Evolutionary conservation across 30 jellyfish, hydroid and myxozoan genomes (phyloP).

Genomic region (Rhopilema esculentum): DNA sequence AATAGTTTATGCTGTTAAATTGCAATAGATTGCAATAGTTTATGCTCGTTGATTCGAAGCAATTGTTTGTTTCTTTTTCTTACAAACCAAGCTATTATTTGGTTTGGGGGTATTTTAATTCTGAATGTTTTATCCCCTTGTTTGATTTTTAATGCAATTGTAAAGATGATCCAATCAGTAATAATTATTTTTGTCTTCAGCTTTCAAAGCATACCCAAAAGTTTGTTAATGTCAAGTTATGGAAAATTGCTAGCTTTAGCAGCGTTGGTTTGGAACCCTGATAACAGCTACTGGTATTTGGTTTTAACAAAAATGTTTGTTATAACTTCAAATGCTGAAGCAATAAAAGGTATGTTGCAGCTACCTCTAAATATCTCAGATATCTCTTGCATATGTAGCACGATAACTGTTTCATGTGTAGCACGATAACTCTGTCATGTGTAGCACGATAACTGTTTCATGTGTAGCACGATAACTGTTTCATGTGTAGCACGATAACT

Average conservation of each 20-base stretch:
- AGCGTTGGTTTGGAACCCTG: slow-evolving; percentile 78
- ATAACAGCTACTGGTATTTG: slow-evolving; percentile 59
- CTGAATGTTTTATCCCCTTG: neutral
- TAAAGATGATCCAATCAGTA: no score
- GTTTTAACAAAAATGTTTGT: slow-evolving; percentile 75
- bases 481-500: no score
- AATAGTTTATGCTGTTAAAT: no score
- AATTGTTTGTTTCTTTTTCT: neutral
- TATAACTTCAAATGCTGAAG: slow-evolving; percentile 78
- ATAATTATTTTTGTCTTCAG: neutral
- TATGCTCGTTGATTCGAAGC: no score
- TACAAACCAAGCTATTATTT: neutral
- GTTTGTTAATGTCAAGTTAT: slow-evolving; percentile 63
- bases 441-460: no score
- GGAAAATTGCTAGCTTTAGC: slow-evolving; percentile 80
- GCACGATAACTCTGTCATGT: no score
- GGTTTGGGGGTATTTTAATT: neutral
- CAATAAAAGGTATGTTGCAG: slow-evolving; percentile 65
- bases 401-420: no score
- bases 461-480: no score
- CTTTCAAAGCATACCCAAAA: slow-evolving; percentile 20
- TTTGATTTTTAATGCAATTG: no score
- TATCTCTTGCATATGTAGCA: no score
- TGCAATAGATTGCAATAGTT: no score
- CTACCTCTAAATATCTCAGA: no score